Evolutionary conservation across 2,888 invertebrate genomes (phyloP), one percentile per base, ranked within the genome.

Genomic region (Embidobia sp.): DNA sequence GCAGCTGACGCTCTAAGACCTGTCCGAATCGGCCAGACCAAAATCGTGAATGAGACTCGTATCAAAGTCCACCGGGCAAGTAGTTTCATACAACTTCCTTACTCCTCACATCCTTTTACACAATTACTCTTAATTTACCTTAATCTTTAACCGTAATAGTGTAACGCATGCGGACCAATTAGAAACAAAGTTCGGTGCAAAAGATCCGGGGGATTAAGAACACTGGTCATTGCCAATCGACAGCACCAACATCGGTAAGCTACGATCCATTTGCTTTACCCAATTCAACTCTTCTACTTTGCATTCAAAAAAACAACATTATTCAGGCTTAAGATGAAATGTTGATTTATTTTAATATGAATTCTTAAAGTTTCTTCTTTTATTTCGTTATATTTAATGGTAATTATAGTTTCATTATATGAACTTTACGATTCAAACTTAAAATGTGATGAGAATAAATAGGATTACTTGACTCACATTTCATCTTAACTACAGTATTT

Each of bases 1-100:
- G 86, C 81, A 88, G 84, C 78, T 88, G 88, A 75, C 83, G 85
- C 82, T 87, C 87, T 85, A 88, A 85, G 72, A 87, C 87, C 88
- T 88, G 82, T 80, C 80, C 83, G 81, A 76, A 83, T 75, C 81
- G 82, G 64, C 83, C 84, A 85, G 84, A 85, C 83, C 85, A 86
- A 87, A 86, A 87, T 85, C 82, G 84, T 85, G 83, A 85, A 84
- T 85, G 78, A 84, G 51, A 82, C 83, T 80, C 74, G 61, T 76
- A 85, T 86, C 83, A 87, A 86, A 87, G 86, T 85, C 87, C 85
- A 86, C 86, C 86, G 3, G 22, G 3, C 3, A 22, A 22, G 31
- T 16, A 53, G 46, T 37, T 16, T 55, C 35, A 51, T 13, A 44
- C n/a, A n/a, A n/a, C n/a, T n/a, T n/a, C n/a, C n/a, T n/a, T n/a